Conservation (phyloP, 1,140 invertebrate genomes). For the Drosophila lini region DNA sequence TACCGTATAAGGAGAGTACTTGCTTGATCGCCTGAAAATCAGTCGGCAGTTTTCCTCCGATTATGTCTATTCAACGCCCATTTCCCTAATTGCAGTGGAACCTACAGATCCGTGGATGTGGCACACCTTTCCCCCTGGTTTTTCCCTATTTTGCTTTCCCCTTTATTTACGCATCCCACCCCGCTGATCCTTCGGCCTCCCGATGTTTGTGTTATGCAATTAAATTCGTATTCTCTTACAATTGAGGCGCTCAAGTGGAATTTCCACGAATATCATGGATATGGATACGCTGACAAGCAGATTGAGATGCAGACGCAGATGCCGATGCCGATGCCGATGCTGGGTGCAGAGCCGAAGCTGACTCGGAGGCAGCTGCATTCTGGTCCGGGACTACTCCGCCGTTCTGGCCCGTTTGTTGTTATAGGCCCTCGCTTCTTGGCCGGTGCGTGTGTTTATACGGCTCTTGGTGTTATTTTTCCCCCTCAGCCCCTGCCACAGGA, state of each 20-base stretch:
- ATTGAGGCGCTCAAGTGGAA: conserved; percentile 77
- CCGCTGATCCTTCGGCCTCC: conserved; percentile 8
- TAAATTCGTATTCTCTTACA: conserved; percentile 81
- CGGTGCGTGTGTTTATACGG: conserved; percentile 53
- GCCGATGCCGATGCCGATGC: conserved; percentile 1
- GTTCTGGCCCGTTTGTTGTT: conserved; percentile 58
- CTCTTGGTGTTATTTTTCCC: conserved; percentile 29
- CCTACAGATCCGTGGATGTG: background rate
- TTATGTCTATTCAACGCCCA: background rate
- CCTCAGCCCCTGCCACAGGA: conserved; percentile 4
- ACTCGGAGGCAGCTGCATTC: conserved; percentile 39
- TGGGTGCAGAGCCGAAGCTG: conserved; percentile 14
- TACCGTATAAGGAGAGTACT: background rate
- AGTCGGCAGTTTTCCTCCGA: background rate
- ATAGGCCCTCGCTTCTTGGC: conserved; percentile 59
- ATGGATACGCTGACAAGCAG: conserved; percentile 80
- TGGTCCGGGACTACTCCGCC: conserved; percentile 21
- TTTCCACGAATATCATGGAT: conserved; percentile 79
- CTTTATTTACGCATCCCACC: conserved; percentile 27
- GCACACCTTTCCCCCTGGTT: conserved; percentile 26
- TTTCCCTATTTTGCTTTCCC: conserved; percentile 23
- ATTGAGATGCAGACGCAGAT: conserved; percentile 77
- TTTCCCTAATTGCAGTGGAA: conserved; percentile 2
- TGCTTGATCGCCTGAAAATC: background rate
- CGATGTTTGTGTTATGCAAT: conserved; percentile 78